Percentiles rank a stretch among this genome's conserved stretches.
Evolutionary conservation across 2,113 vertebrate species (phyloP).

Genomic region (Echinops telfairi): DNA sequence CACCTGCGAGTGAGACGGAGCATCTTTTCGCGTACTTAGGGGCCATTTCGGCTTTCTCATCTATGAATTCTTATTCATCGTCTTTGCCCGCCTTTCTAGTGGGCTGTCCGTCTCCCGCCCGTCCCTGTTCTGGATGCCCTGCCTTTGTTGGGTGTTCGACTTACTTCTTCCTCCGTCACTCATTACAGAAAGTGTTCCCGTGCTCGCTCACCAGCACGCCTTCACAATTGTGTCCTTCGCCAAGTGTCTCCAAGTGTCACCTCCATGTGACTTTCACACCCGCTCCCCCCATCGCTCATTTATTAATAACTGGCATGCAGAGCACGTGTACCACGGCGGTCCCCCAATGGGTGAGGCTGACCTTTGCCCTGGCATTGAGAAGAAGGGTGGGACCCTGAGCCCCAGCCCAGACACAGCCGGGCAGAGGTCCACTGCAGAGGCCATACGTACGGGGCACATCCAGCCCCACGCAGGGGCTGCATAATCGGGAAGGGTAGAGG

Average conservation of each 20-base stretch:
- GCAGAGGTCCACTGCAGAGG: background rate
- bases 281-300: constrained; percentile 59
- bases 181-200: constrained; percentile 74
- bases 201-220: constrained; percentile 68
- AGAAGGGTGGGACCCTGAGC: constrained; percentile 36
- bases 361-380: constrained; percentile 36
- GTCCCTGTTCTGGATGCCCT: constrained; percentile 62
- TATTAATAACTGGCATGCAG: constrained; percentile 80
- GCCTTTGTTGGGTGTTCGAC: constrained; percentile 54
- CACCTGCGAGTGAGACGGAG: constrained; percentile 42
- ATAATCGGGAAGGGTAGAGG: constrained; percentile 11
- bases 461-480: constrained; percentile 20
- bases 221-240: constrained; percentile 67
- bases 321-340: constrained; percentile 43
- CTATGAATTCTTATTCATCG: constrained; percentile 47
- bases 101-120: background rate
- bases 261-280: constrained; percentile 74
- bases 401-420: background rate
- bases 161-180: constrained; percentile 73
- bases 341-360: constrained; percentile 50
- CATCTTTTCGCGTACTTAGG: constrained; percentile 44
- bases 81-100: constrained; percentile 42
- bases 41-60: background rate
- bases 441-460: background rate
- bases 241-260: constrained; percentile 69